Conservation (phyloP, 2,888 invertebrate species). For the Lasioglossum malachurum region DNA sequence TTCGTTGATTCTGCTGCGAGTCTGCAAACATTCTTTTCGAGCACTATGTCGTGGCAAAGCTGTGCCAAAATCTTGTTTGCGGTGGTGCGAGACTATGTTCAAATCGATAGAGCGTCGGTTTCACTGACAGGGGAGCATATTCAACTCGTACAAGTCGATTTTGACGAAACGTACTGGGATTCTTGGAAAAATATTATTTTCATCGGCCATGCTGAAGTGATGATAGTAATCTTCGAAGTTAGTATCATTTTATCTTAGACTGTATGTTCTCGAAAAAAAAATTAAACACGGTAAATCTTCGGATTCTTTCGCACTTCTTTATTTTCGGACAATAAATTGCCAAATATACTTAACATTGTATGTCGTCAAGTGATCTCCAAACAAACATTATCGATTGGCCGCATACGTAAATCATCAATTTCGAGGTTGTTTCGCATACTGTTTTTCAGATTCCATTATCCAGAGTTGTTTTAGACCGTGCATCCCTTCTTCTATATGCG, state of each 20-base stretch:
- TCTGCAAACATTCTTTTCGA: background rate
- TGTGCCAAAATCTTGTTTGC: background rate
- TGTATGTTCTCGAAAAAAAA: no score
- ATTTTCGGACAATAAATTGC: background rate
- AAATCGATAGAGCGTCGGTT: background rate
- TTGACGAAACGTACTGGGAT: background rate
- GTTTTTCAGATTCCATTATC: conserved; percentile 17
- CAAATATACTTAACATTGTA: background rate
- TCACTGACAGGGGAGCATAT: background rate
- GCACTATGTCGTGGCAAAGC: background rate
- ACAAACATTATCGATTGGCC: background rate
- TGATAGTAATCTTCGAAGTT: background rate
- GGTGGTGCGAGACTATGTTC: background rate
- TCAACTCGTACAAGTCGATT: background rate
- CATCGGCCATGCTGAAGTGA: background rate
- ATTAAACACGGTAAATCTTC: background rate
- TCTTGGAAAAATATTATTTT: background rate
- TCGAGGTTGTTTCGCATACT: background rate
- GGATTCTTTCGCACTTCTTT: background rate
- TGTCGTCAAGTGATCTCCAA: background rate
- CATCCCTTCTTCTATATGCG: conserved; percentile 12
- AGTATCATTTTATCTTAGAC: background rate
- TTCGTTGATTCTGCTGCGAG: background rate
- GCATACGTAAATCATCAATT: background rate
- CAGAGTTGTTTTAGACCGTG: background rate